phyloP scores from a whole-genome alignment of 1,140 invertebrate species.

The Ceratoteleas bidentatus region DNA sequence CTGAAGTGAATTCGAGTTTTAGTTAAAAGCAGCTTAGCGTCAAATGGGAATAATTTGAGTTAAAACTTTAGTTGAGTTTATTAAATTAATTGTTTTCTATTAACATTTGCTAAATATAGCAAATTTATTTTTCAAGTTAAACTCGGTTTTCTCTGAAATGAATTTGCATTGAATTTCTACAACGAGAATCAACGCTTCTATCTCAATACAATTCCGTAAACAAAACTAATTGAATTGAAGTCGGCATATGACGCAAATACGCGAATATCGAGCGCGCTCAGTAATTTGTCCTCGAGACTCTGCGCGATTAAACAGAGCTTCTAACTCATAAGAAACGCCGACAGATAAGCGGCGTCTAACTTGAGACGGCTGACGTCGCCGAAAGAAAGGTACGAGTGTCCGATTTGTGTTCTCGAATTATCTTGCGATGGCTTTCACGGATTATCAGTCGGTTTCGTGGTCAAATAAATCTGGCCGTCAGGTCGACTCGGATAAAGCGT shows the following conservation, averaged over 20 bases:
- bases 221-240: conserved; percentile 19
- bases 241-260: conserved; percentile 42
- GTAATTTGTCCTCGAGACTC: conserved; percentile 55
- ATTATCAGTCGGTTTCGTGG: conserved; percentile 35
- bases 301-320: conserved; percentile 62
- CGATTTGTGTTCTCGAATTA: conserved; percentile 45
- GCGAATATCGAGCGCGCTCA: conserved; percentile 46
- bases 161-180: no score
- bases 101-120: no score
- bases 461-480: conserved; percentile 47
- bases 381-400: conserved; percentile 31
- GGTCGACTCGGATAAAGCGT: conserved; percentile 4
- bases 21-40: no score
- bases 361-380: conserved; percentile 14
- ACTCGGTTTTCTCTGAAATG: no score
- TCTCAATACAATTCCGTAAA: conserved; percentile 19
- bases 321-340: conserved; percentile 55
- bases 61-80: no score
- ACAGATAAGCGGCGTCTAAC: conserved; percentile 46
- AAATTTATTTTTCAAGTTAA: no score
- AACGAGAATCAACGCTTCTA: no score
- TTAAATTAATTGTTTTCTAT: no score
- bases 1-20: no score
- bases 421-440: conserved; percentile 39
- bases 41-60: no score